phyloP scores from a whole-genome alignment of 1,140 invertebrate species.

The Chionoecetes opilio region DNA sequence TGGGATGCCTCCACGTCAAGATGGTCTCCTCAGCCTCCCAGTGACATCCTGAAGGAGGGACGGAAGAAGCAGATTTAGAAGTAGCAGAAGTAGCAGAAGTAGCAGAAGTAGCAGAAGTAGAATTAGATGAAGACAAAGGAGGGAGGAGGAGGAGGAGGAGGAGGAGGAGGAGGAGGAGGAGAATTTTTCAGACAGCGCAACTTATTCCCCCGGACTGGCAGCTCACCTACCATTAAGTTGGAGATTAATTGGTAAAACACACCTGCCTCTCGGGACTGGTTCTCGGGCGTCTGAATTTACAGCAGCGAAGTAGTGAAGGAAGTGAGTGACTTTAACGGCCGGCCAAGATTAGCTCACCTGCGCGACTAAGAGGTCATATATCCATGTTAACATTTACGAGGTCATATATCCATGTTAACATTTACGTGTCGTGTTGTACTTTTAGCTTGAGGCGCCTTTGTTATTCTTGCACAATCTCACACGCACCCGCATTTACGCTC shows the following conservation, averaged over 20 bases:
- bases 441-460: too few relatives aligned
- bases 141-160: not conserved
- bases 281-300: not conserved
- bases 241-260: not conserved
- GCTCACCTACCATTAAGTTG: not conserved
- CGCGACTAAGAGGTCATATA: too few relatives aligned
- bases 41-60: not conserved
- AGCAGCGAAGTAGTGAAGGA: not conserved
- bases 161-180: not conserved
- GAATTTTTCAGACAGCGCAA: not conserved
- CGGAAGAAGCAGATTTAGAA: not conserved
- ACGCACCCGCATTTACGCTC: too few relatives aligned
- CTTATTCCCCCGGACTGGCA: not conserved
- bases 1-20: not conserved
- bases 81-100: too few relatives aligned
- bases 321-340: too few relatives aligned
- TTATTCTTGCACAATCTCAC: too few relatives aligned
- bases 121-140: not conserved
- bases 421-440: too few relatives aligned
- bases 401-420: too few relatives aligned
- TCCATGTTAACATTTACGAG: too few relatives aligned
- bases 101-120: too few relatives aligned
- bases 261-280: not conserved
- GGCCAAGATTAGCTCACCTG: too few relatives aligned
- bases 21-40: not conserved